phyloP scores from a whole-genome alignment of 1,140 invertebrate genomes.

The Drosophila bifasciata region DNA sequence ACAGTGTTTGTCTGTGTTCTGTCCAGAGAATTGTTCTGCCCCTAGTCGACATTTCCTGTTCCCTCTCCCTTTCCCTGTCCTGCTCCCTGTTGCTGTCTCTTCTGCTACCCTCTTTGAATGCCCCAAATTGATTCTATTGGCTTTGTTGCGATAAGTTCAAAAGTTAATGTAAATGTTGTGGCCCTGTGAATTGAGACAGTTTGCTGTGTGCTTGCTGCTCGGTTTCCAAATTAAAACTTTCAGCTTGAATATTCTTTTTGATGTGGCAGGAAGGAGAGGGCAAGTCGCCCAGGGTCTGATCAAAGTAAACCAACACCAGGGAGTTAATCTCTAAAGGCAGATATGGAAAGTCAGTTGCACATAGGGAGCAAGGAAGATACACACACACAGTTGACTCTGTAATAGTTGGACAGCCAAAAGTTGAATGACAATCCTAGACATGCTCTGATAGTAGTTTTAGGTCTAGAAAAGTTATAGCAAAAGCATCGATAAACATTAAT shows the following conservation, averaged over 20 bases:
- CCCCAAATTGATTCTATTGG: constrained; percentile 75
- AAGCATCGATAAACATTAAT: no score
- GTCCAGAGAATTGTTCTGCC: constrained; percentile 3
- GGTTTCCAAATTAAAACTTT: constrained; percentile 70
- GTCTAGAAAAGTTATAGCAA: no score
- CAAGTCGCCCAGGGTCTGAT: constrained; percentile 47
- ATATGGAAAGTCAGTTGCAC: constrained; percentile 19
- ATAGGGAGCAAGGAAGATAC: not conserved
- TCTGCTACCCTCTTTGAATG: constrained; percentile 36
- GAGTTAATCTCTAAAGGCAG: constrained; percentile 26
- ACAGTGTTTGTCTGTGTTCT: constrained; percentile 28
- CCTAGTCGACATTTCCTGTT: constrained; percentile 5
- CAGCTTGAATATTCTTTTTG: constrained; percentile 50
- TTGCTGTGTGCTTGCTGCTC: constrained; percentile 45
- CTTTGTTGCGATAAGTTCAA: constrained; percentile 78
- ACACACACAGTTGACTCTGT: not conserved
- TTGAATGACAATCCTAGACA: not conserved
- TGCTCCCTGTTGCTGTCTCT: not conserved
- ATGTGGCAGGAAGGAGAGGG: constrained; percentile 31
- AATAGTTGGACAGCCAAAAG: not conserved
- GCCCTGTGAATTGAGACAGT: constrained; percentile 64
- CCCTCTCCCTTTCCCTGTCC: not conserved
- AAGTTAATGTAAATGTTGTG: constrained; percentile 82
- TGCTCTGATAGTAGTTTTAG: no score
- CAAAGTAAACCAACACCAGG: constrained; percentile 42